Conservation (phyloP, 2,113 vertebrate genomes). For the Mobula birostris region DNA sequence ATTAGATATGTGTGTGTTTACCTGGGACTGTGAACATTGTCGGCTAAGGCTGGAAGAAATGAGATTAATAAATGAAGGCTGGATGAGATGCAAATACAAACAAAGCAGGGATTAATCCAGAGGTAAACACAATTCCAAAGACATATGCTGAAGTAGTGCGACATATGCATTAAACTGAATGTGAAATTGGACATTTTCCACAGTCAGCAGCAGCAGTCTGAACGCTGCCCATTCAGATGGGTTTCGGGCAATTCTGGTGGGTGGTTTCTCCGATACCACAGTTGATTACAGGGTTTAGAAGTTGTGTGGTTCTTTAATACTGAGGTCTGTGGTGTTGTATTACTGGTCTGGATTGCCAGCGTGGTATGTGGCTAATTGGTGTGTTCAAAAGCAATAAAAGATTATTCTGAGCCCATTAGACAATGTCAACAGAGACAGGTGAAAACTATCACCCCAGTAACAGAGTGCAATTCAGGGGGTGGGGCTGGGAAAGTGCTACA, state of each 20-base stretch:
- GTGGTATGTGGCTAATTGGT: conserved; percentile 36
- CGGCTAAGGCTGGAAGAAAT: neutral
- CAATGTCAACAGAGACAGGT: conserved; percentile 62
- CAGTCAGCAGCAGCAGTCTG: neutral
- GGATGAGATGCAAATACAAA: neutral
- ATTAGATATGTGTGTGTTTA: neutral
- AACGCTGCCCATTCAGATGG: neutral
- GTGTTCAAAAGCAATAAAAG: conserved; percentile 37
- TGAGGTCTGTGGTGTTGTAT: conserved; percentile 31
- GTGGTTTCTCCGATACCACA: conserved; percentile 19
- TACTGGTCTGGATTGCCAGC: conserved; percentile 31
- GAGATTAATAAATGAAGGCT: neutral
- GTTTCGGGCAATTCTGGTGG: conserved; percentile 24
- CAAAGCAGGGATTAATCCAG: neutral
- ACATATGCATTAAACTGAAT: neutral
- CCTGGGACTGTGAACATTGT: neutral
- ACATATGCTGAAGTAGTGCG: conserved; percentile 13
- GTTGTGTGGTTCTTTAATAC: conserved; percentile 33
- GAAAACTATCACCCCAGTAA: conserved; percentile 69
- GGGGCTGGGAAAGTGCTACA: conserved; percentile 55
- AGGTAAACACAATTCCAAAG: neutral
- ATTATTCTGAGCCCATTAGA: conserved; percentile 32
- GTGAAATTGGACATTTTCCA: conserved; percentile 9
- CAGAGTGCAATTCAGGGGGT: conserved; percentile 58
- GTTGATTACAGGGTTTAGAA: conserved; percentile 33